These are phyloP conservation scores for Gallirallus australis DNA, from an alignment of 2,797 vertebrate genomes.

Conservation along the genomic window DNA sequence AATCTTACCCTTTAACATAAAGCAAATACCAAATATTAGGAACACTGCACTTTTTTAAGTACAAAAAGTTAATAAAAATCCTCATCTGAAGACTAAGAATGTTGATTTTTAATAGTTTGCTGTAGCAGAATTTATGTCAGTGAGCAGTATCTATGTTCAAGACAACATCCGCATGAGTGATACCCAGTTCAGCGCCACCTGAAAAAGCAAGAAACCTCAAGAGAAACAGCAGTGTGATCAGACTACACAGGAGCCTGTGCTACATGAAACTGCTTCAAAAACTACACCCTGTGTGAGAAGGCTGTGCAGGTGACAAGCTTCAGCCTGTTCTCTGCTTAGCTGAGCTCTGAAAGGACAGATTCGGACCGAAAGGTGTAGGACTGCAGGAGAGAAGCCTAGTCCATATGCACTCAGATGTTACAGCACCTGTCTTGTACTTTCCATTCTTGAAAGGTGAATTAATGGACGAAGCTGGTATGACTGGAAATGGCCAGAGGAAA, in stretches of 20 bases:
- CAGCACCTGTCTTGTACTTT: constrained; percentile 88
- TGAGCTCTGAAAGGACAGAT: not conserved
- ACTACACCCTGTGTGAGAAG: not conserved
- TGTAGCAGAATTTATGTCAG: not conserved
- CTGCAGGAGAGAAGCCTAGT: not conserved
- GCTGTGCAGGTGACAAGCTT: not conserved
- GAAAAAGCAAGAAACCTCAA: not conserved
- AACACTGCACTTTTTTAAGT: not conserved
- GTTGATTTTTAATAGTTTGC: not conserved
- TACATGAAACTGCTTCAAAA: not conserved
- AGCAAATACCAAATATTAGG: not conserved
- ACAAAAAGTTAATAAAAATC: not conserved
- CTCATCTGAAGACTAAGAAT: not conserved
- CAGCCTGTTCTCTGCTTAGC: not conserved
- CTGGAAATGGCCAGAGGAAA: constrained; percentile 96
- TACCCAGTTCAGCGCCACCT: not conserved
- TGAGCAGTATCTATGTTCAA: not conserved
- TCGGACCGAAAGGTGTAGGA: not conserved
- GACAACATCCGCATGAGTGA: not conserved
- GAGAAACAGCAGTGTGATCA: not conserved
- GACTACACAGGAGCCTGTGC: not conserved
- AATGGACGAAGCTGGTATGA: constrained; percentile 88
- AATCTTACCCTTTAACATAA: not conserved
- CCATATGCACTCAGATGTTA: not conserved
- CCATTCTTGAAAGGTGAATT: constrained; percentile 95